Conservation (phyloP, 2,797 vertebrate genomes). For the Apodemus agrarius region DNA sequence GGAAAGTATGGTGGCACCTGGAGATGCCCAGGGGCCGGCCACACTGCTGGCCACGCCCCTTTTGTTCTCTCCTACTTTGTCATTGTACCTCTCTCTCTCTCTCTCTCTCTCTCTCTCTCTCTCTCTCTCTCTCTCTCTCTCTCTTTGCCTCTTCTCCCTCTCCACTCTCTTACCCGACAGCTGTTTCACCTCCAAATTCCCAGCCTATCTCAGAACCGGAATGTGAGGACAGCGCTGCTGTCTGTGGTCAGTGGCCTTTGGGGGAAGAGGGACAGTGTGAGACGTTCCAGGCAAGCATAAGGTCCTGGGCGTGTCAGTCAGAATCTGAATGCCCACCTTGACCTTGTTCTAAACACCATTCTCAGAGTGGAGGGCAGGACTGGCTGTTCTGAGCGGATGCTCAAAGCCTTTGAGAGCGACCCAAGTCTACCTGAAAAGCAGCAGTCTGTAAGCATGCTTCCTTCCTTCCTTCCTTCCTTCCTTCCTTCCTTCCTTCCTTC, state of each 20-base stretch:
- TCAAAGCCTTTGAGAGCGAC: not conserved
- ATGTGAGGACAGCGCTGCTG: not conserved
- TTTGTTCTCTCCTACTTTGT: not conserved
- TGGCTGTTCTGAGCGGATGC: not conserved
- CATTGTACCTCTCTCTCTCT: too few species aligned
- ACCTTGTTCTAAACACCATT: not conserved
- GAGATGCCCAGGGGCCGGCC: not conserved
- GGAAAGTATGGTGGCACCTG: not conserved
- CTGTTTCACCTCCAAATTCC: not conserved
- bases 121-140: not conserved
- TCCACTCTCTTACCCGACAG: not conserved
- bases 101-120: not conserved
- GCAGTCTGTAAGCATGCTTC: not conserved
- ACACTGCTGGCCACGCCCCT: not conserved
- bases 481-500: too few species aligned
- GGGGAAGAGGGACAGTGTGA: not conserved
- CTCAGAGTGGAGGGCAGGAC: not conserved
- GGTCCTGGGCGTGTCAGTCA: not conserved
- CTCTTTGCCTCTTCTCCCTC: not conserved
- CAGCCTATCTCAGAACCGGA: not conserved
- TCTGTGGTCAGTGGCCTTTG: not conserved
- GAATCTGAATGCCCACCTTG: not conserved
- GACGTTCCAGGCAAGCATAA: not conserved
- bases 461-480: not conserved
- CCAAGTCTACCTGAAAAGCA: slow-evolving; percentile 4